Conservation (phyloP, 2,888 invertebrate genomes). For the Philereme vetulata region DNA sequence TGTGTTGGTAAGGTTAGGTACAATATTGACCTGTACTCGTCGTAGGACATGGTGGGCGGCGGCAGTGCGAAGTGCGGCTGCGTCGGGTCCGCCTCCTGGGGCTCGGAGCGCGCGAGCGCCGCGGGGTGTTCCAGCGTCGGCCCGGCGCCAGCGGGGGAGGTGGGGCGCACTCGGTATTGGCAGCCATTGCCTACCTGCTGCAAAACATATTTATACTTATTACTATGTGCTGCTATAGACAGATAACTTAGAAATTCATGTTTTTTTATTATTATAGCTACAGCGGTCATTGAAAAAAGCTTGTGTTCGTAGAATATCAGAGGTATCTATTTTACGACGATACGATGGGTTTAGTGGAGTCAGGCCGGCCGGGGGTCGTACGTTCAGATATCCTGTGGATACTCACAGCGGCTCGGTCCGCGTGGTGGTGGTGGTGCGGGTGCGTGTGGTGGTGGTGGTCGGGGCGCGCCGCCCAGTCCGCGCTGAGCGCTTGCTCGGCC, state of each 20-base stretch:
- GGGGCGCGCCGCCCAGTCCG: constrained; percentile 63
- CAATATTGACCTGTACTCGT: constrained; percentile 60
- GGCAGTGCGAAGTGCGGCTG: constrained; percentile 66
- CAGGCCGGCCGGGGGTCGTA: too few relatives aligned
- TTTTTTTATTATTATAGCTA: too few relatives aligned
- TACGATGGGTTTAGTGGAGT: too few relatives aligned
- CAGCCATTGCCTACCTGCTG: constrained; percentile 54
- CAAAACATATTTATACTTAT: neutral
- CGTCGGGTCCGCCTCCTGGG: constrained; percentile 47
- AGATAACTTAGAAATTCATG: too few relatives aligned
- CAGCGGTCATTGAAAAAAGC: too few relatives aligned
- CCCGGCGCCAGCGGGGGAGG: constrained; percentile 53
- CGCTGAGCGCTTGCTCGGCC: constrained; percentile 70
- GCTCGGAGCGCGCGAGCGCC: constrained; percentile 37
- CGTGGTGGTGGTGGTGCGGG: constrained; percentile 51
- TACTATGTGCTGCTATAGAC: too few relatives aligned
- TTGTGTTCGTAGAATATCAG: too few relatives aligned
- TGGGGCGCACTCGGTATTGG: constrained; percentile 63
- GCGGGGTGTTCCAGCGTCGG: constrained; percentile 40
- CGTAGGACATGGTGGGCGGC: constrained; percentile 61
- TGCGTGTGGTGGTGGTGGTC: constrained; percentile 46
- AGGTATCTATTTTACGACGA: too few relatives aligned
- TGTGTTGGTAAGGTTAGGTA: neutral
- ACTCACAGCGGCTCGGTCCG: constrained; percentile 49
- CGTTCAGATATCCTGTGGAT: neutral